Conservation (phyloP, 1,140 invertebrate genomes). For the Calosoma granatense region DNA sequence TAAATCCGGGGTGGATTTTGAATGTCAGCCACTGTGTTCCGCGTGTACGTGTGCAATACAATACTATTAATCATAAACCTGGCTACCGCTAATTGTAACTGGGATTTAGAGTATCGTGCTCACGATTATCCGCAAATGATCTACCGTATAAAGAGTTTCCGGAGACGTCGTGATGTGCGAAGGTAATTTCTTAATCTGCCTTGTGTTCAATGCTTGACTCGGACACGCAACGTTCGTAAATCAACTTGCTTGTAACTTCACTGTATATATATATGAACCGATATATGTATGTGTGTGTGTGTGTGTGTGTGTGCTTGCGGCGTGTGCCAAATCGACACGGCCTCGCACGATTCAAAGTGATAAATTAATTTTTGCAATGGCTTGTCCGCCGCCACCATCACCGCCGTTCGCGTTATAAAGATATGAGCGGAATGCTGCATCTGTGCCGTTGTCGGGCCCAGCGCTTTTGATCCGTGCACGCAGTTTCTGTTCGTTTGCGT, state of each 20-base stretch:
- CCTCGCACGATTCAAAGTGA: not conserved
- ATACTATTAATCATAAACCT: not conserved
- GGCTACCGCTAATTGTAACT: not conserved
- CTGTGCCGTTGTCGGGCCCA: not conserved
- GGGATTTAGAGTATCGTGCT: not conserved
- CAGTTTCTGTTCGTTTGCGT: no score
- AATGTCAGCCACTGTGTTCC: not conserved
- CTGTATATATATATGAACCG: not conserved
- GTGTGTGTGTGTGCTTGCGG: not conserved
- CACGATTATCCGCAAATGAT: not conserved
- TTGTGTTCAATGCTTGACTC: not conserved
- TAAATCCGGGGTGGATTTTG: no score
- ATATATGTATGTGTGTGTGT: no score
- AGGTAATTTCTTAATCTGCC: not conserved
- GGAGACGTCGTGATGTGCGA: not conserved
- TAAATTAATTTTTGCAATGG: slow-evolving; percentile 8
- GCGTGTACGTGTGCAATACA: not conserved
- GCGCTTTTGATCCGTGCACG: no score
- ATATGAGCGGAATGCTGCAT: not conserved
- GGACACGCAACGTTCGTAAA: not conserved
- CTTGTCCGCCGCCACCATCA: no score
- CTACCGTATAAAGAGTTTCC: not conserved
- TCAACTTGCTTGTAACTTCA: no score
- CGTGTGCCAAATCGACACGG: not conserved
- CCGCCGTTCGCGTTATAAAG: no score